Evolutionary conservation across 2,797 vertebrate species (phyloP).

Genomic region (Gobionotothen gibberifrons): DNA sequence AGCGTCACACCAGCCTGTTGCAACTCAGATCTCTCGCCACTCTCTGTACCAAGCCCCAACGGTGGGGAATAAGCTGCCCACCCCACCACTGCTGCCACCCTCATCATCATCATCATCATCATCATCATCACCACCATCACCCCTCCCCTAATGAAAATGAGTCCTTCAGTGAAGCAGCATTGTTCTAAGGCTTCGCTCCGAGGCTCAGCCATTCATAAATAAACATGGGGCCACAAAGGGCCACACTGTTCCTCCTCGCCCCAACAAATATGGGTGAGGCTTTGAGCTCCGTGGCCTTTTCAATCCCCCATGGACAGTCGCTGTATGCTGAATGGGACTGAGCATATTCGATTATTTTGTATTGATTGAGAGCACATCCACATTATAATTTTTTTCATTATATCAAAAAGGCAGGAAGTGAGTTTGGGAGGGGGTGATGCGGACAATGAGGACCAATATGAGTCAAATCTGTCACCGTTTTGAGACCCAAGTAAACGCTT

Average conservation of each 20-base stretch:
- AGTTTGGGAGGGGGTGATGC: background rate
- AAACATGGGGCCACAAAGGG: conserved; percentile 72
- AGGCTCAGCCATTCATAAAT: conserved; percentile 85
- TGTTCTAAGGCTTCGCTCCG: conserved; percentile 79
- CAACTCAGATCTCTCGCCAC: conserved; percentile 77
- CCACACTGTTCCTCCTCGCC: conserved; percentile 79
- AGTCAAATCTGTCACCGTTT: background rate
- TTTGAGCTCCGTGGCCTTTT: conserved; percentile 65
- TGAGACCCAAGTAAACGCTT: background rate
- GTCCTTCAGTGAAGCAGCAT: conserved; percentile 81
- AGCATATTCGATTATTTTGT: conserved; percentile 63
- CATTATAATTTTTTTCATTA: conserved; percentile 27
- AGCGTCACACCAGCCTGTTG: conserved; percentile 60
- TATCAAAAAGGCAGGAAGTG: conserved; percentile 42
- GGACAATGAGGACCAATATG: conserved; percentile 10
- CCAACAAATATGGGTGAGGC: conserved; percentile 75
- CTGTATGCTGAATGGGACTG: conserved; percentile 61
- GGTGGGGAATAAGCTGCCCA: conserved; percentile 70
- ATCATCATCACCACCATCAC: conserved; percentile 47
- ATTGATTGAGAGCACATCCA: conserved; percentile 52
- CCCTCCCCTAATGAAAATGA: conserved; percentile 80
- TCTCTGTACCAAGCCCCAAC: conserved; percentile 87
- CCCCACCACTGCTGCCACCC: conserved; percentile 43
- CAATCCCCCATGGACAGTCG: conserved; percentile 41
- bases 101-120: conserved; percentile 41